Percentiles rank a stretch among this genome's conserved stretches.
phyloP scores from a whole-genome alignment of 2,888 invertebrate genomes.

The Drosophila formosana region DNA sequence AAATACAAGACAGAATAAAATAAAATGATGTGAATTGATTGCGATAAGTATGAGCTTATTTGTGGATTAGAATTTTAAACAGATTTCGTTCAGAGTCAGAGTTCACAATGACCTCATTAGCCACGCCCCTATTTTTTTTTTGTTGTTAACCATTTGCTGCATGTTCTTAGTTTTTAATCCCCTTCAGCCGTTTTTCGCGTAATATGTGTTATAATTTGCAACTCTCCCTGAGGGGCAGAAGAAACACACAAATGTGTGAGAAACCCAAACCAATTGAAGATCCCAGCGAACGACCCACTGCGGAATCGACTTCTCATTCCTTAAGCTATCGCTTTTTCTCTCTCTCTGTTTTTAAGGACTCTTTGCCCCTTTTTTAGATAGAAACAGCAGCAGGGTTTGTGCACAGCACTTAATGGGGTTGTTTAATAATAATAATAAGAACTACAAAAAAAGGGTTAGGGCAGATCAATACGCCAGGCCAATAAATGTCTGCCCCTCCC shows the following conservation, averaged over 20 bases:
- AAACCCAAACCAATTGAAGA: slow-evolving; percentile 41
- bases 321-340: neutral
- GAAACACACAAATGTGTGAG: slow-evolving; percentile 38
- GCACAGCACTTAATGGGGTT: slow-evolving; percentile 69
- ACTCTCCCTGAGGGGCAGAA: slow-evolving; percentile 42
- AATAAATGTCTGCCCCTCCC: slow-evolving; percentile 56
- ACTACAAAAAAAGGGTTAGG: slow-evolving; percentile 54
- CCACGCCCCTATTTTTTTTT: neutral
- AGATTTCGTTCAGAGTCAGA: slow-evolving; percentile 22
- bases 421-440: slow-evolving; percentile 76
- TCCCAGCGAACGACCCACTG: slow-evolving; percentile 25
- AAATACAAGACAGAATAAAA: slow-evolving; percentile 32
- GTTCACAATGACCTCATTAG: slow-evolving; percentile 44
- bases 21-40: slow-evolving; percentile 12
- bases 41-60: slow-evolving; percentile 25
- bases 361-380: slow-evolving; percentile 56
- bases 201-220: slow-evolving; percentile 40
- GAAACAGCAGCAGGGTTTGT: slow-evolving; percentile 10
- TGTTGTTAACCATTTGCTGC: slow-evolving; percentile 1
- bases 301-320: slow-evolving; percentile 50
- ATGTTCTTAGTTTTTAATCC: slow-evolving; percentile 14
- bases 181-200: neutral
- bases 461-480: slow-evolving; percentile 74
- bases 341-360: slow-evolving; percentile 4
- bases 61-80: slow-evolving; percentile 28